Percentiles rank a stretch among this genome's conserved stretches.
Conservation (phyloP, 2,113 vertebrate species). For the Chloroceryle aenea region DNA sequence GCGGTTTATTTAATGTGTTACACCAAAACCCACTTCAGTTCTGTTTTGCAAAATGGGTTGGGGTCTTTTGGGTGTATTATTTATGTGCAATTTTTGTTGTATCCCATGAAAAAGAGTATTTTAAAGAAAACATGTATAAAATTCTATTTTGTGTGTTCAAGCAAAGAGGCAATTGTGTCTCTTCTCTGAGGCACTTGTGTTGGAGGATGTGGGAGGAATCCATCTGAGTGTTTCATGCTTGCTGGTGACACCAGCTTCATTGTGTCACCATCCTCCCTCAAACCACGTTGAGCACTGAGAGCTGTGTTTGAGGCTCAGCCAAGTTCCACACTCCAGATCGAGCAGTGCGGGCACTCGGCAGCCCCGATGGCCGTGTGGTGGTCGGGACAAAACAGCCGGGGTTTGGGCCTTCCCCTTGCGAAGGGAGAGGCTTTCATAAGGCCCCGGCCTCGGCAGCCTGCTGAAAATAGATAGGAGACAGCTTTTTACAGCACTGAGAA, state of each 20-base stretch:
- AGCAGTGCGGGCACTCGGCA: fast-evolving
- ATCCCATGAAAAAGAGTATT: neutral
- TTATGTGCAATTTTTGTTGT: slow-evolving; percentile 63
- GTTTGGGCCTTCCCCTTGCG: neutral
- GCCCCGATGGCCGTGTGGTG: neutral
- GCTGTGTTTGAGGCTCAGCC: neutral
- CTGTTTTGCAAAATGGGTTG: neutral
- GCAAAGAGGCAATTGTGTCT: neutral
- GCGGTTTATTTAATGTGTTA: neutral
- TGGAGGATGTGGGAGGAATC: neutral
- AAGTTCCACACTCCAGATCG: fast-evolving
- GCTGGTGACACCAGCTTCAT: neutral
- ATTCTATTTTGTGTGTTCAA: neutral
- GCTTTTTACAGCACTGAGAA: neutral
- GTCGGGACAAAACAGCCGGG: fast-evolving
- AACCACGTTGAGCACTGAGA: fast-evolving
- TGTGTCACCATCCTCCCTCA: neutral
- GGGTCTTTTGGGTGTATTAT: slow-evolving; percentile 4
- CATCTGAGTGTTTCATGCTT: fast-evolving
- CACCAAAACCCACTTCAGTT: neutral
- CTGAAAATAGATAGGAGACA: neutral
- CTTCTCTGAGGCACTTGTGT: neutral
- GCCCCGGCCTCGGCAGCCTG: fast-evolving
- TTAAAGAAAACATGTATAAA: neutral
- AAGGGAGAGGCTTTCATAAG: neutral